Base-by-base conservation (phyloP, 2,113 vertebrate species). In the Pterophyllum scalare region DNA sequence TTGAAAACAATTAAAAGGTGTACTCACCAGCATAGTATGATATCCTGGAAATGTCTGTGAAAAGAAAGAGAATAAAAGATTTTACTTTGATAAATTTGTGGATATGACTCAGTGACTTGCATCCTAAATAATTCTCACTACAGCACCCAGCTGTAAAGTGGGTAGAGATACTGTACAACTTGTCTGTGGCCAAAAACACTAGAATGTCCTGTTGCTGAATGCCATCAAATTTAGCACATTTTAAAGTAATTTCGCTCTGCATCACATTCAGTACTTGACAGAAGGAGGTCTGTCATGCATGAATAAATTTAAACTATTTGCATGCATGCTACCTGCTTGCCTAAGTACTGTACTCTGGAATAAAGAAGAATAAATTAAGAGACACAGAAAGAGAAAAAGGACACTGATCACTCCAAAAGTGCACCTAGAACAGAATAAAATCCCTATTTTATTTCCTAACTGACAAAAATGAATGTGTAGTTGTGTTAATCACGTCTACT, bases 1-100 rank as follows among this genome's bases (percentile, higher is more conserved):
- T 38, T 59, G 20, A 31, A 74, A 59, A 61, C 3, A 70, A 20
- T 38, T 59, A 22, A 62, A 20, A 56, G 11, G 15, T 74, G 26
- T 75, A 93, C 97, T 97, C 94, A 98, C 97, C 97, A 94, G 95
- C 74, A 86, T 96, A 96, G 94, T 96, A 95, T 60, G 95, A 93
- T 95, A 96, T 96, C 90, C 96, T 96, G 90, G 96, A 96, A 97
- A 97, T 96, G 96, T 95, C 97, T 98, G 96, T 1, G 96, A 96
- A 35, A 89, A 90, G 90, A 46, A 10, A 62, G 5, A 82, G 38
- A 38, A 20, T 9, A 56, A 3, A 61, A 22, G 2, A 64, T 78
- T 46, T 89, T 38, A 85, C n/a, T 85, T 61, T 70, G 24, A 70
- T 49, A 52, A 13, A 31, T 70, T 52, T 52, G 65, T 52, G 43